phyloP scores from a whole-genome alignment of 2,888 invertebrate species.

The Cenopis cana region DNA sequence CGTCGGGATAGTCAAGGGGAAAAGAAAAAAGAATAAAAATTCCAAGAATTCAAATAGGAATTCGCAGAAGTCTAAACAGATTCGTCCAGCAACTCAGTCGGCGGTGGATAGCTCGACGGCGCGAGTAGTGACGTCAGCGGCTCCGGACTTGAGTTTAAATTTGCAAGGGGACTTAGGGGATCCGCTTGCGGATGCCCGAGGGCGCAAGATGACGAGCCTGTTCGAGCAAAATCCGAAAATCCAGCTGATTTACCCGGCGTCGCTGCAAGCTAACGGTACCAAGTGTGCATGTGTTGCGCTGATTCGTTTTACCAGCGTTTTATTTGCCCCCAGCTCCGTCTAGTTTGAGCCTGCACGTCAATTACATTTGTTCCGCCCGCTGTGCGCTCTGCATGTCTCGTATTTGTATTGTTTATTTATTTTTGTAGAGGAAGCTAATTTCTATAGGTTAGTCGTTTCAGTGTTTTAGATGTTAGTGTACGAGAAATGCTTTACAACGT shows the following conservation, averaged over 20 bases:
- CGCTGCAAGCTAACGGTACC: constrained; percentile 80
- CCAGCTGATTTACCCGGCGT: constrained; percentile 91
- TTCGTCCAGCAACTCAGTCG: constrained; percentile 82
- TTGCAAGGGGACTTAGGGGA: constrained; percentile 73
- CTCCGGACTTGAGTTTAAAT: constrained; percentile 75
- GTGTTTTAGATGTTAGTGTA: constrained; percentile 18
- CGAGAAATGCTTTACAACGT: background rate
- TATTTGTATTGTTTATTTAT: constrained; percentile 70
- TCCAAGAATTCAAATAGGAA: constrained; percentile 82
- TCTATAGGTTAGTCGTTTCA: constrained; percentile 40
- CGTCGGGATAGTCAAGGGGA: constrained; percentile 78
- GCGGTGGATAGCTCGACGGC: constrained; percentile 82
- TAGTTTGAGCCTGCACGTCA: constrained; percentile 73
- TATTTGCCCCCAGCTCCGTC: constrained; percentile 58
- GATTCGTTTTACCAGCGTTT: constrained; percentile 65
- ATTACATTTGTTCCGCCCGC: constrained; percentile 70
- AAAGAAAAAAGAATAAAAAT: constrained; percentile 84
- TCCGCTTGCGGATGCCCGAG: constrained; percentile 74
- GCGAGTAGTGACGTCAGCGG: constrained; percentile 61
- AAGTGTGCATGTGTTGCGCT: constrained; percentile 68
- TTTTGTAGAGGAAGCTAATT: constrained; percentile 59
- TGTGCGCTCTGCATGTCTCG: constrained; percentile 72
- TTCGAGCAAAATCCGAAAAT: constrained; percentile 91
- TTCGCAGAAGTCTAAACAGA: constrained; percentile 81
- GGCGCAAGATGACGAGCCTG: constrained; percentile 87